Evolutionary conservation across 2,888 invertebrate genomes (phyloP), one percentile per base, ranked within the genome.

Genomic region (Ferdinandea cuprea): DNA sequence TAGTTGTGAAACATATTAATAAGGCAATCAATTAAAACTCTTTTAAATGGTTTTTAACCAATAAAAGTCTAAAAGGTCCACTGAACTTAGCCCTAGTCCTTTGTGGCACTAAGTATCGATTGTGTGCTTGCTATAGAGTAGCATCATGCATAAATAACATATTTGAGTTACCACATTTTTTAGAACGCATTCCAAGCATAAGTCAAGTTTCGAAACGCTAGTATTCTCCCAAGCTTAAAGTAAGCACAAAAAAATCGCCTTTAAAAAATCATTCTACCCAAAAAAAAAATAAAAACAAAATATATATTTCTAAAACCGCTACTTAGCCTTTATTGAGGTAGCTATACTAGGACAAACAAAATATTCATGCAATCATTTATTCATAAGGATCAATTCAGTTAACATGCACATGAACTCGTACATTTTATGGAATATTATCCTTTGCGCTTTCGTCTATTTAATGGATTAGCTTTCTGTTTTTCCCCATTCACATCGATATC

Each of bases 381-480:
- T 59, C 35, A 56, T 46, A 52, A 35, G 46, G 32, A 61, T 61
- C 54, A 73, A 66, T 17, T 66, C 59, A 59, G 59, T 54, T 61
- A 42, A 32, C 42, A 68, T 68, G 37, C 19, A 66, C 35, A 71
- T 56, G 37, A 56, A 15, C 37, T 35, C 40, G n/a, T 25, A 40
- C 44, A 44, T 66, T 9, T 25, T n/a, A 59, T 44, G n/a, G 59
- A 59, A 52, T 52, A 13, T 19, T 21, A 68, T 72, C 50, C 50
- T 44, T 54, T 54, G 37, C 40, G 30, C 40, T 66, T 61, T 61
- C 32, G 21, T 50, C 30, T 50, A 44, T 48, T 68, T 80, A 81
- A 81, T 76, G 76, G 76, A 81, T 81, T 76, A 71, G 71, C 65
- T 76, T 35, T 40, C 40, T 61, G 52, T 40, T 37, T 61, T 44